Percentiles rank a stretch among this genome's conserved stretches.
phyloP scores from a whole-genome alignment of 30 jellyfish, hydroid and myxozoan species.

The Pseudorhiza aurosa region DNA sequence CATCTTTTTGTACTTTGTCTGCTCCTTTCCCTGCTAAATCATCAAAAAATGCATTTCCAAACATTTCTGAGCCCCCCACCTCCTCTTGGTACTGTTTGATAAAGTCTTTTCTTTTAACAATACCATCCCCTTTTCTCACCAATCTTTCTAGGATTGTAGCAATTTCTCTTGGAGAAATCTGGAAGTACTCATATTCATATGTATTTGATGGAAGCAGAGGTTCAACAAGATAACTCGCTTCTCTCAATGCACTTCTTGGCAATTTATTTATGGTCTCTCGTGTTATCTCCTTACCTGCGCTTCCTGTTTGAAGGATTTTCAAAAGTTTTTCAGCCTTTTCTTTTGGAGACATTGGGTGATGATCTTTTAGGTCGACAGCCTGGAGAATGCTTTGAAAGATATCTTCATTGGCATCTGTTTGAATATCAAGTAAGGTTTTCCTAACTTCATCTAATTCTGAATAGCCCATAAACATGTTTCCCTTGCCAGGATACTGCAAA shows the following conservation, averaged over 20 bases:
- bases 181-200: constrained; percentile 63
- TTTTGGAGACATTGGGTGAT: constrained; percentile 18
- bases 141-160: constrained; percentile 24
- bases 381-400: background rate
- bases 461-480: constrained; percentile 79
- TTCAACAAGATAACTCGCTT: constrained; percentile 29
- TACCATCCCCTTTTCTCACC: constrained; percentile 45
- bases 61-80: constrained; percentile 57
- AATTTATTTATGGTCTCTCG: constrained; percentile 3
- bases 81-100: constrained; percentile 23
- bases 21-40: constrained; percentile 26
- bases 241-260: constrained; percentile 54
- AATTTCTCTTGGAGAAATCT: constrained; percentile 37
- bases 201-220: constrained; percentile 66
- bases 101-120: constrained; percentile 41
- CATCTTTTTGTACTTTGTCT: constrained; percentile 2
- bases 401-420: background rate
- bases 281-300: constrained; percentile 3
- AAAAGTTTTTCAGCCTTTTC: constrained; percentile 31
- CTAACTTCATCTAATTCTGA: constrained; percentile 33
- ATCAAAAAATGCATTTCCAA: constrained; percentile 42
- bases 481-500: constrained; percentile 78
- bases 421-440: background rate
- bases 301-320: constrained; percentile 20
- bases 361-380: background rate